Conservation (phyloP, 2,888 invertebrate genomes). For the Philopedon plagiatum region DNA sequence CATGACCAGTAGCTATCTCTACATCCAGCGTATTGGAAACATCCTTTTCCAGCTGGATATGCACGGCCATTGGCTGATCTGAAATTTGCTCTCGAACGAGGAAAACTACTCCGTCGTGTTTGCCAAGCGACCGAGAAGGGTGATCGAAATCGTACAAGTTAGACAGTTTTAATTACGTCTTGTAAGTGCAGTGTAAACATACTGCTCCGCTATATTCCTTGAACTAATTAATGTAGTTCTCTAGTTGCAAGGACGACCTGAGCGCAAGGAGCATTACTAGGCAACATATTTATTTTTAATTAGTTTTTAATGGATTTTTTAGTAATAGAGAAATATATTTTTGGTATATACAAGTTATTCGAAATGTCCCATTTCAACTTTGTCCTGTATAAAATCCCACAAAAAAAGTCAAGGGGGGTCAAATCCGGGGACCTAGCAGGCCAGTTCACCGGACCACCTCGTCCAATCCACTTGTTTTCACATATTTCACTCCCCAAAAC, state of each 20-base stretch:
- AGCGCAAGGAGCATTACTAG: slow-evolving; percentile 32
- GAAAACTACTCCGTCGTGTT: slow-evolving; percentile 12
- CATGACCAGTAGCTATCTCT: too few relatives aligned
- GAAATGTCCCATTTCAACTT: too few relatives aligned
- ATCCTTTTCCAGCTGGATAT: too few relatives aligned
- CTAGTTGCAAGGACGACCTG: slow-evolving; percentile 45
- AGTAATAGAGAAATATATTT: too few relatives aligned
- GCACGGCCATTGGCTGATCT: neutral
- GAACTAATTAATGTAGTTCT: slow-evolving; percentile 57
- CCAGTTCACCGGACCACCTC: too few relatives aligned
- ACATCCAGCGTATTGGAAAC: too few relatives aligned
- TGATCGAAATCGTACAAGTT: slow-evolving; percentile 41
- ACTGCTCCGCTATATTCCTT: slow-evolving; percentile 50
- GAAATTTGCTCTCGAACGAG: neutral
- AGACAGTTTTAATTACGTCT: slow-evolving; percentile 54
- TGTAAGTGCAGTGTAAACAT: slow-evolving; percentile 54
- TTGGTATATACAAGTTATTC: too few relatives aligned
- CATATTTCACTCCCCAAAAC: too few relatives aligned
- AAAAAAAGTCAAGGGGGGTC: too few relatives aligned
- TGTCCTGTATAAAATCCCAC: too few relatives aligned
- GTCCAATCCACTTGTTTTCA: too few relatives aligned
- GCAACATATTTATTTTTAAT: slow-evolving; percentile 29
- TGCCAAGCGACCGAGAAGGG: slow-evolving; percentile 42
- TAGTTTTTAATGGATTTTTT: neutral
- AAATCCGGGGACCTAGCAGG: too few relatives aligned